These are phyloP conservation scores for Amblyjoppa proteus DNA, from an alignment of 2,888 invertebrate genomes.

Conservation along the genomic window DNA sequence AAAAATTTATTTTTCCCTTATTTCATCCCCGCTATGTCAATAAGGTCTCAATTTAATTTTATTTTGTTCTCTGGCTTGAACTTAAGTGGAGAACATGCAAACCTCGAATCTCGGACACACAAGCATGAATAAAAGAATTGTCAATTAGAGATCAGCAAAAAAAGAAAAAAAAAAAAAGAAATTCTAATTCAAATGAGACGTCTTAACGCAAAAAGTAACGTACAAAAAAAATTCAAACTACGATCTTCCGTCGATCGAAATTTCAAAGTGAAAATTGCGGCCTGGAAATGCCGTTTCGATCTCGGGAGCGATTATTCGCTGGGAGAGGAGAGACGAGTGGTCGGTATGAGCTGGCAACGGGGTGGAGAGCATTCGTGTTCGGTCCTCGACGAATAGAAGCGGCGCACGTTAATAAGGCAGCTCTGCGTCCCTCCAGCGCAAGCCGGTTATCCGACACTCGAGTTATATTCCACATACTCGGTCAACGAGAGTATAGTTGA, in stretches of 20 bases:
- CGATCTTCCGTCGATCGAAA: not conserved
- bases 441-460: conserved; percentile 63
- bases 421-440: conserved; percentile 5
- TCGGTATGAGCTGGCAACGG: not conserved
- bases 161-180: too few species aligned
- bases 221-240: not conserved
- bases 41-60: not conserved
- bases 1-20: conserved; percentile 9
- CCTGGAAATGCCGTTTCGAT: not conserved
- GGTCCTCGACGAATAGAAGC: conserved; percentile 20
- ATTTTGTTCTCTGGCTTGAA: not conserved
- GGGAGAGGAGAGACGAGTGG: not conserved
- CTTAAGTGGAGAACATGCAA: too few species aligned
- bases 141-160: too few species aligned
- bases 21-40: not conserved
- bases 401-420: conserved; percentile 41
- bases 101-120: too few species aligned
- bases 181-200: too few species aligned
- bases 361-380: conserved; percentile 26
- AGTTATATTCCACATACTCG: conserved; percentile 63
- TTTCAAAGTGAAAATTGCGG: not conserved
- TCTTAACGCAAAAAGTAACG: not conserved
- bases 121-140: too few species aligned
- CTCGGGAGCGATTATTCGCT: not conserved
- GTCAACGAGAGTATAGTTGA: conserved; percentile 71